phyloP scores from a whole-genome alignment of 2,113 vertebrate species.

The Pelvicachromis taeniatus region DNA sequence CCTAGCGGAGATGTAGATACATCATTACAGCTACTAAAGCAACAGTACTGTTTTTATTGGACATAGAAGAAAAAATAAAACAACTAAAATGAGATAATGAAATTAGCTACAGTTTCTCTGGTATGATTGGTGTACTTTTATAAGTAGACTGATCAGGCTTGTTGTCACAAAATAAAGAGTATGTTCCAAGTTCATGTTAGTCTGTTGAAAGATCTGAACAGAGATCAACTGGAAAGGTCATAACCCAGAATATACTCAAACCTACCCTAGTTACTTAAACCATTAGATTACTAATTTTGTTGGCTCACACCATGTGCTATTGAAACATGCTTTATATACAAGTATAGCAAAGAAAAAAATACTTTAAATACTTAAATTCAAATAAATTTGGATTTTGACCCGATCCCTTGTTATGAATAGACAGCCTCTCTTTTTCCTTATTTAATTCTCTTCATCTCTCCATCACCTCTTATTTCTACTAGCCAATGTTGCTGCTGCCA shows the following conservation, averaged over 20 bases:
- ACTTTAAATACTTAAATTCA: not conserved
- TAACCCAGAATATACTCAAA: not conserved
- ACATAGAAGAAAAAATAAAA: not conserved
- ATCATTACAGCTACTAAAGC: not conserved
- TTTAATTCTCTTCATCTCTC: not conserved
- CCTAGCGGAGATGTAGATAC: not conserved
- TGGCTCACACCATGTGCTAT: not conserved
- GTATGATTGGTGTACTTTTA: not conserved
- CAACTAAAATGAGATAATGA: not conserved
- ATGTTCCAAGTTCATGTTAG: not conserved
- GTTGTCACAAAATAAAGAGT: not conserved
- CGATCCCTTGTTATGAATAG: not conserved
- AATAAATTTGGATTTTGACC: not conserved
- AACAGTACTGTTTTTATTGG: not conserved
- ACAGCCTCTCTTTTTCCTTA: not conserved
- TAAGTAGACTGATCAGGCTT: not conserved
- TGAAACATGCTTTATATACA: not conserved
- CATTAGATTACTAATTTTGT: not conserved
- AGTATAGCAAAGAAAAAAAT: not conserved
- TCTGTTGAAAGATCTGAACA: not conserved
- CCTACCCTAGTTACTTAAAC: not conserved
- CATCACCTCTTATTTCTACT: not conserved
- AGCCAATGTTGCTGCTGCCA: not conserved
- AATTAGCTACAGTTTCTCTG: not conserved
- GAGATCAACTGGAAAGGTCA: not conserved